These are phyloP conservation scores for Lycophotia porphyrea DNA, from an alignment of 2,888 invertebrate genomes.

Conservation along the genomic window DNA sequence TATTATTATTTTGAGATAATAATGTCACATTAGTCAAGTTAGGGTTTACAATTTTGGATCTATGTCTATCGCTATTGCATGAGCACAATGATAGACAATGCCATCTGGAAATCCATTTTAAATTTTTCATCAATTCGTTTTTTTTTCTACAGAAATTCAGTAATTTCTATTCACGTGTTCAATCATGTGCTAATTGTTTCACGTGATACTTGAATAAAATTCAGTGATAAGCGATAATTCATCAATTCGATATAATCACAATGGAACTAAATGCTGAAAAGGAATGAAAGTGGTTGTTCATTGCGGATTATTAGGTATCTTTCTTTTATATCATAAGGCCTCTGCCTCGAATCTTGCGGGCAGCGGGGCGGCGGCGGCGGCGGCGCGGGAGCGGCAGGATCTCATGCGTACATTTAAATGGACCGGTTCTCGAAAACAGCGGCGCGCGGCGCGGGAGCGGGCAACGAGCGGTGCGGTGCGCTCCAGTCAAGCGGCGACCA, in stretches of 20 bases:
- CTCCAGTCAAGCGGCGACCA: no score
- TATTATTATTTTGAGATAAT: conserved; percentile 9
- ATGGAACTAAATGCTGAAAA: background rate
- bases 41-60: background rate
- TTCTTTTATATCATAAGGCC: background rate
- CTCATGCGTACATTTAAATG: no score
- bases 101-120: background rate
- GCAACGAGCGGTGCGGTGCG: no score
- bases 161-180: background rate
- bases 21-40: background rate
- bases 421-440: no score
- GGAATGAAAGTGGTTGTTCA: conserved; percentile 8
- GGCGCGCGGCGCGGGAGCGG: no score
- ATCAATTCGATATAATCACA: conserved; percentile 32
- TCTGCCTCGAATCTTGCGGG: no score
- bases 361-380: no score
- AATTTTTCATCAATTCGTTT: background rate
- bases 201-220: conserved; percentile 12
- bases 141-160: background rate
- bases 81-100: background rate
- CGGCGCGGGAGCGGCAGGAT: no score
- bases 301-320: background rate
- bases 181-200: conserved; percentile 16
- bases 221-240: conserved; percentile 25
- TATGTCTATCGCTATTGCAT: background rate